A percentile compares a stretch with the other conserved stretches of the same genome.
Evolutionary conservation across 2,797 vertebrate genomes (phyloP).

Genomic region (Acipenser oxyrinchus): DNA sequence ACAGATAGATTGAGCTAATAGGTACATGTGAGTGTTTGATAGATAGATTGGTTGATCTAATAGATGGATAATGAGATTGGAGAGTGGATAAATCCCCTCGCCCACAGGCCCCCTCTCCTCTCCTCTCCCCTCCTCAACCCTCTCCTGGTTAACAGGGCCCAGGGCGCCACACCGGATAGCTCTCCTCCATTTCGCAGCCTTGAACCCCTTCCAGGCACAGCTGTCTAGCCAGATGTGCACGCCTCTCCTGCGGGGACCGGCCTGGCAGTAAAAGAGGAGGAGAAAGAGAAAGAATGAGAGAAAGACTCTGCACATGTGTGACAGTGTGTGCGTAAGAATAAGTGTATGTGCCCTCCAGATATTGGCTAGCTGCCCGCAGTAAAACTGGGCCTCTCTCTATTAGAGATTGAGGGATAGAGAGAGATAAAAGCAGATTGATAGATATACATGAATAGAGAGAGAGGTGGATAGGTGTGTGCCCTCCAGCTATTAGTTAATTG

Average conservation of each 20-base stretch:
- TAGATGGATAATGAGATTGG: constrained; percentile 33
- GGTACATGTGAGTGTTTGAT: constrained; percentile 53
- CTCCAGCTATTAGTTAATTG: constrained; percentile 6
- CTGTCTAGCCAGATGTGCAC: constrained; percentile 96
- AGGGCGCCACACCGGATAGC: constrained; percentile 98
- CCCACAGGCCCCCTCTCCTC: constrained; percentile 26
- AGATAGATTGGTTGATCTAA: constrained; percentile 48
- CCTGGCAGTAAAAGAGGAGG: constrained; percentile 74
- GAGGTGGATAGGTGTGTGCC: background rate
- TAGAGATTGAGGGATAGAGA: constrained; percentile 24
- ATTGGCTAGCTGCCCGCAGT: constrained; percentile 42
- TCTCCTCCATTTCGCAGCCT: constrained; percentile 79
- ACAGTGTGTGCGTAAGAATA: background rate
- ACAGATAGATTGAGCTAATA: constrained; percentile 56
- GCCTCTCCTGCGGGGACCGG: constrained; percentile 88
- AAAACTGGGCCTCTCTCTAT: no score
- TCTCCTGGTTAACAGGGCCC: constrained; percentile 77
- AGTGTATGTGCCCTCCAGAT: constrained; percentile 62
- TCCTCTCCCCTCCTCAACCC: constrained; percentile 47
- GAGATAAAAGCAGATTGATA: constrained; percentile 7
- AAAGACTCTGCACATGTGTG: constrained; percentile 25
- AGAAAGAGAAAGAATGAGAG: constrained; percentile 22
- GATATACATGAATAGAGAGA: constrained; percentile 10
- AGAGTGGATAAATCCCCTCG: constrained; percentile 37
- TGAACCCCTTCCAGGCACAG: constrained; percentile 95